Percentiles rank a stretch among this genome's conserved stretches.
Evolutionary conservation across 2,113 vertebrate species (phyloP).

Genomic region (Otis tarda): DNA sequence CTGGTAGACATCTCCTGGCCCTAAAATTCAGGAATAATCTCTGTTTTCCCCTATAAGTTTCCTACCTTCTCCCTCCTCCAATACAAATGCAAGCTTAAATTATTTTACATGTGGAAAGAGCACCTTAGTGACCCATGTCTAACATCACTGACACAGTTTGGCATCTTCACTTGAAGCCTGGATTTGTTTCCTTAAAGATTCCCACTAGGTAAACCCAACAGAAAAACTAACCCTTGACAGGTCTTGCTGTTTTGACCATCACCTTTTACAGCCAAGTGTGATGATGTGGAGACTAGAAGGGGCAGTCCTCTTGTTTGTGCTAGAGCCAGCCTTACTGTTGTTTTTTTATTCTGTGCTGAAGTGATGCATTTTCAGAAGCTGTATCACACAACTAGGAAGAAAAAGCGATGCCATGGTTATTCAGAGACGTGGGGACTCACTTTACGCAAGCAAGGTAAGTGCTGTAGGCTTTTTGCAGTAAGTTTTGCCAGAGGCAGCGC

Average conservation of each 20-base stretch:
- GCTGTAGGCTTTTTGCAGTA: neutral
- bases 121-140: neutral
- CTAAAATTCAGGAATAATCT: neutral
- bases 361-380: neutral
- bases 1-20: neutral
- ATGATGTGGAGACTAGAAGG: neutral
- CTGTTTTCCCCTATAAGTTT: neutral
- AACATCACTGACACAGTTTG: neutral
- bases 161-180: neutral
- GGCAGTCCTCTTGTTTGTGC: neutral
- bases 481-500: neutral
- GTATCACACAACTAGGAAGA: neutral
- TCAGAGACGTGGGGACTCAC: fast-evolving
- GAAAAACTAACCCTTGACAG: conserved; percentile 34
- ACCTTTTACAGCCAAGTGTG: neutral
- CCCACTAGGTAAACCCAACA: neutral
- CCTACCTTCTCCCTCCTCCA: neutral
- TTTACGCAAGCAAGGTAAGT: neutral
- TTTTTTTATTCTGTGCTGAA: neutral
- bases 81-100: neutral
- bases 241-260: neutral
- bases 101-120: neutral
- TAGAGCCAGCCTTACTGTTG: neutral
- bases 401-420: neutral
- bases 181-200: conserved; percentile 23